These are phyloP conservation scores for Pterois miles DNA, from an alignment of 2,797 vertebrate genomes.

Conservation along the genomic window DNA sequence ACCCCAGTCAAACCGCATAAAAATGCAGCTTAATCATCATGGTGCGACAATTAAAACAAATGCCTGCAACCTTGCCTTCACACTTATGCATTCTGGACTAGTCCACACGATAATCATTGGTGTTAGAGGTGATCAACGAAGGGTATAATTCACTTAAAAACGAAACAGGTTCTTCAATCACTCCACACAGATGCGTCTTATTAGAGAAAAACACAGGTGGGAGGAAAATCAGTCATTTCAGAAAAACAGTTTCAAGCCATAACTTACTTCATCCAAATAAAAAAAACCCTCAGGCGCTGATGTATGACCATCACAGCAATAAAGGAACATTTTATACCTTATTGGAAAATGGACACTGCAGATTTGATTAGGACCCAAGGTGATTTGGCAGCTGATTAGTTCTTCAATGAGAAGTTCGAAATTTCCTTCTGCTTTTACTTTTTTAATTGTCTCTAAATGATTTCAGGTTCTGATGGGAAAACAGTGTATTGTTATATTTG, in stretches of 20 bases:
- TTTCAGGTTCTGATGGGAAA: conserved; percentile 45
- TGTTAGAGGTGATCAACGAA: conserved; percentile 69
- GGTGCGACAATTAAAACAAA: conserved; percentile 82
- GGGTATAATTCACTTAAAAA: conserved; percentile 74
- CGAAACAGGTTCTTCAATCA: conserved; percentile 60
- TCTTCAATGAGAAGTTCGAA: conserved; percentile 38
- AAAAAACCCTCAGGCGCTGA: background rate
- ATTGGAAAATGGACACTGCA: conserved; percentile 48
- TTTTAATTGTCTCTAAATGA: conserved; percentile 41
- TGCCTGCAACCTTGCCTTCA: conserved; percentile 65
- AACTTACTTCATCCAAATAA: conserved; percentile 32
- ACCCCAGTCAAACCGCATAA: conserved; percentile 78
- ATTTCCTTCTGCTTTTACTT: conserved; percentile 48
- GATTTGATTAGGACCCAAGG: conserved; percentile 52
- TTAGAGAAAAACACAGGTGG: conserved; percentile 61
- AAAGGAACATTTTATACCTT: conserved; percentile 34
- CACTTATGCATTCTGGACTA: conserved; percentile 65
- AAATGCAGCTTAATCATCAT: conserved; percentile 78
- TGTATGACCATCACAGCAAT: conserved; percentile 41
- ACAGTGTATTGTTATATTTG: conserved; percentile 35
- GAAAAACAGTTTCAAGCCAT: conserved; percentile 37
- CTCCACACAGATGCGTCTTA: conserved; percentile 50
- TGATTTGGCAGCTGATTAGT: conserved; percentile 50
- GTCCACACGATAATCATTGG: conserved; percentile 63
- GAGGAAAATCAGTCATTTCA: conserved; percentile 57